phyloP scores from a whole-genome alignment of 2,113 vertebrate species.

The Cryptomyrus ogoouensis region DNA sequence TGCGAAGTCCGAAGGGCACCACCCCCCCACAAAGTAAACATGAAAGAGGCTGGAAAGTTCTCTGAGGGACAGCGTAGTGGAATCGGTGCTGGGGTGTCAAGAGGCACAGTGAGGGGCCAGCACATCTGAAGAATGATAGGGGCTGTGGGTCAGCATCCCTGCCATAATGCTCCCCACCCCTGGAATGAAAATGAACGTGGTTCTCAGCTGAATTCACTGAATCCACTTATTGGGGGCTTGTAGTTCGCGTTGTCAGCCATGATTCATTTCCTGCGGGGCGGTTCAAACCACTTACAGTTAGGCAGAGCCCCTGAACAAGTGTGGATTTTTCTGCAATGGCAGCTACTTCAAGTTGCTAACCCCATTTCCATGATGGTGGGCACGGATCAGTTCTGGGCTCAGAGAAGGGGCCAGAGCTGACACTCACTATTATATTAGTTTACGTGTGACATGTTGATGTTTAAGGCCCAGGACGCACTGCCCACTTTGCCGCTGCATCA shows the following conservation, averaged over 20 bases:
- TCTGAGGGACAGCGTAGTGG: neutral
- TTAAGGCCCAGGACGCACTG: neutral
- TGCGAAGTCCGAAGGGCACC: neutral
- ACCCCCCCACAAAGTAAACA: neutral
- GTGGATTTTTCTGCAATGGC: neutral
- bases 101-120: neutral
- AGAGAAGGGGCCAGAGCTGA: neutral
- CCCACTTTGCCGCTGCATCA: neutral
- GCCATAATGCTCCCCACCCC: neutral
- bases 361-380: neutral
- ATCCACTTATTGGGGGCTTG: neutral
- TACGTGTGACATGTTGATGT: neutral
- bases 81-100: neutral
- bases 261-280: neutral
- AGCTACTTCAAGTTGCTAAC: neutral
- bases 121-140: neutral
- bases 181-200: neutral
- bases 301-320: neutral
- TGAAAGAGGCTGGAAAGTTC: neutral
- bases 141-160: neutral
- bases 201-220: neutral
- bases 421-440: neutral
- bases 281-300: neutral
- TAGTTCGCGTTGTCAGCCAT: neutral
- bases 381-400: neutral